Conservation (phyloP, 1,140 invertebrate species). For the Tetramorium simillimum region DNA sequence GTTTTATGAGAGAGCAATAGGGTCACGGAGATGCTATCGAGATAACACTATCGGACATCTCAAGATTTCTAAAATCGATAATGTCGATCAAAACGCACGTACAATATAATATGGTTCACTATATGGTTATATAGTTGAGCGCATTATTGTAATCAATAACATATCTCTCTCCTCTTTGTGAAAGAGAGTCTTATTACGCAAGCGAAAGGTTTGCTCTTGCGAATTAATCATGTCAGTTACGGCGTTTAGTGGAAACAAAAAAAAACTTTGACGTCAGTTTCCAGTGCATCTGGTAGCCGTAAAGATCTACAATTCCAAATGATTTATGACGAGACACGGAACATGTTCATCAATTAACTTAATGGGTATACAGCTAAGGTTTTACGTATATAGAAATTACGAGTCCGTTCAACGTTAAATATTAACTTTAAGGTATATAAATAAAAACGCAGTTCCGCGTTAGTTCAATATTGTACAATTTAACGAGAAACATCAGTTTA, state of each 20-base stretch:
- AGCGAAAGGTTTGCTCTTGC: conserved; percentile 16
- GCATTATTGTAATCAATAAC: conserved; percentile 47
- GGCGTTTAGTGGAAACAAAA: conserved; percentile 26
- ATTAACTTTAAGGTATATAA: background rate
- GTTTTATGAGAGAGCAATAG: background rate
- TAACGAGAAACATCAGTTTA: background rate
- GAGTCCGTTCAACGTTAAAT: background rate
- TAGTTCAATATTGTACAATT: background rate
- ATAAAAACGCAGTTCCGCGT: background rate
- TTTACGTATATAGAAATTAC: background rate
- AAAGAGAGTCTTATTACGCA: conserved; percentile 37
- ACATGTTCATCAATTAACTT: conserved; percentile 26
- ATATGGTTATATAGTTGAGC: background rate
- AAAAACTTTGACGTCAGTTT: background rate
- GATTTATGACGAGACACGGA: conserved; percentile 14
- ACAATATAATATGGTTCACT: background rate
- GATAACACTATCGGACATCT: conserved; percentile 10
- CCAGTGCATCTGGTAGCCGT: conserved; percentile 7
- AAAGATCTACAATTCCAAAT: conserved; percentile 3
- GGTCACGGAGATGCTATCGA: background rate
- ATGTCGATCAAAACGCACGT: conserved; percentile 9
- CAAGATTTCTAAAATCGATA: conserved; percentile 34
- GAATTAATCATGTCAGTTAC: conserved; percentile 49
- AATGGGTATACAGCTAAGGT: background rate
- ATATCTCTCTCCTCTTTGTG: conserved; percentile 7